A percentile compares a stretch with the other conserved stretches of the same genome.
Conservation (phyloP, 2,797 vertebrate genomes). For the Acanthornis magna region DNA sequence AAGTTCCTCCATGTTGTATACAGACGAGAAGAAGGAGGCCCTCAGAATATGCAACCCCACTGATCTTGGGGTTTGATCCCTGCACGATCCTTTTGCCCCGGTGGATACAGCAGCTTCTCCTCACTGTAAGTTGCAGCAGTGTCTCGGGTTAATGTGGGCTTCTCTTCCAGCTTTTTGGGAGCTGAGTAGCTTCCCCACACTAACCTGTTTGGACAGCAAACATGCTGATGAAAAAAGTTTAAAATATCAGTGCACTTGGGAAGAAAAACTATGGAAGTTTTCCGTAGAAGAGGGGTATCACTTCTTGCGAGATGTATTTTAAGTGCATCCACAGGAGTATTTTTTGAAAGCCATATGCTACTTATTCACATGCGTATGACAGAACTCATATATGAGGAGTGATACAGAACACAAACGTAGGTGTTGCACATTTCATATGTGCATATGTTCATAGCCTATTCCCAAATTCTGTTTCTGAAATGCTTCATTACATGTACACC, state of each 20-base stretch:
- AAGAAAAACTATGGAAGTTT: constrained; percentile 9
- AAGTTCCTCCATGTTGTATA: background rate
- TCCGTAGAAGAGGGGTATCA: background rate
- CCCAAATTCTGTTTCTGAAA: constrained; percentile 2
- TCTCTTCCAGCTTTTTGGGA: background rate
- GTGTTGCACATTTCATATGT: constrained; percentile 59
- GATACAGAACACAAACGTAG: constrained; percentile 52
- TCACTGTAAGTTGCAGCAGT: background rate
- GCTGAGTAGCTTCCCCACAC: background rate
- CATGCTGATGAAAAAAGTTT: fast-evolving
- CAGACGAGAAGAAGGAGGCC: background rate
- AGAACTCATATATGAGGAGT: constrained; percentile 55
- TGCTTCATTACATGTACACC: background rate
- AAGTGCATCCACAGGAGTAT: constrained; percentile 28
- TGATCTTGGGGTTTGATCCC: background rate
- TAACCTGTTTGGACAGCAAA: background rate
- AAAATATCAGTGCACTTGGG: background rate
- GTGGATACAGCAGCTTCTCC: background rate
- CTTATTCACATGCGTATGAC: constrained; percentile 53
- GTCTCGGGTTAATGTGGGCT: background rate
- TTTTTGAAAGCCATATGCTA: constrained; percentile 63
- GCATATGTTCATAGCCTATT: constrained; percentile 35
- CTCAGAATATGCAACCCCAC: background rate
- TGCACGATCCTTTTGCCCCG: background rate
- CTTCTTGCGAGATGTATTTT: constrained; percentile 49